Percentiles rank a stretch among this genome's conserved stretches.
These are phyloP conservation scores for Linyphia triangularis DNA, from an alignment of 2,888 invertebrate genomes.

Conservation along the genomic window DNA sequence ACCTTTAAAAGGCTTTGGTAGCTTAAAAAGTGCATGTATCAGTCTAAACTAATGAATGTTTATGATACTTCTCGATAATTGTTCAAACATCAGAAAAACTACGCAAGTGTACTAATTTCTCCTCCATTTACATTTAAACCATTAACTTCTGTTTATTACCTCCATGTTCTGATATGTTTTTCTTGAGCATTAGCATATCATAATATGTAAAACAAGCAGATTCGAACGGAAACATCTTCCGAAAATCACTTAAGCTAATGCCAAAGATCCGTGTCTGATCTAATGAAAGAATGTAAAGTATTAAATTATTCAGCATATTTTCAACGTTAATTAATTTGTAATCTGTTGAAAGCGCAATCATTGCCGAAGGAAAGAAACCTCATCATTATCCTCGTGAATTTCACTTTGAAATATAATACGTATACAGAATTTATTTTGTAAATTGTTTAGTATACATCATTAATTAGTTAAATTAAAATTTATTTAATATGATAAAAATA, in stretches of 20 bases:
- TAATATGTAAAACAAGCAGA: slow-evolving; percentile 25
- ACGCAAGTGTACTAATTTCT: slow-evolving; percentile 5
- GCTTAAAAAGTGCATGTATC: too few relatives aligned
- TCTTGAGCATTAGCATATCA: slow-evolving; percentile 31
- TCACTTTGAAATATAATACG: neutral
- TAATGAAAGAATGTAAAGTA: neutral
- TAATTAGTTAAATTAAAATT: neutral
- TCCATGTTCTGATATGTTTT: slow-evolving; percentile 6
- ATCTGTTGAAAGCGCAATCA: neutral
- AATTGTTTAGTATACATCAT: neutral
- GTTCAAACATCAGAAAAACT: slow-evolving; percentile 27
- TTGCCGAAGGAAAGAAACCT: neutral
- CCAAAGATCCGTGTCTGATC: neutral
- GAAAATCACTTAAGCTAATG: slow-evolving; percentile 48
- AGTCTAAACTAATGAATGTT: slow-evolving; percentile 46
- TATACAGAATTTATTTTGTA: neutral
- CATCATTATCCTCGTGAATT: neutral
- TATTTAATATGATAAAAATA: neutral
- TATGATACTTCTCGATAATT: slow-evolving; percentile 29
- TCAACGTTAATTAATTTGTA: slow-evolving; percentile 37
- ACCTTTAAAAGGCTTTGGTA: too few relatives aligned
- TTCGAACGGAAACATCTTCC: slow-evolving; percentile 13
- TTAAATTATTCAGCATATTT: slow-evolving; percentile 34
- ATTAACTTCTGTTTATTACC: slow-evolving; percentile 50
- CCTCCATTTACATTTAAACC: slow-evolving; percentile 29